These are phyloP conservation scores for Platysternon megacephalum DNA, from an alignment of 2,113 vertebrate species.

Conservation along the genomic window DNA sequence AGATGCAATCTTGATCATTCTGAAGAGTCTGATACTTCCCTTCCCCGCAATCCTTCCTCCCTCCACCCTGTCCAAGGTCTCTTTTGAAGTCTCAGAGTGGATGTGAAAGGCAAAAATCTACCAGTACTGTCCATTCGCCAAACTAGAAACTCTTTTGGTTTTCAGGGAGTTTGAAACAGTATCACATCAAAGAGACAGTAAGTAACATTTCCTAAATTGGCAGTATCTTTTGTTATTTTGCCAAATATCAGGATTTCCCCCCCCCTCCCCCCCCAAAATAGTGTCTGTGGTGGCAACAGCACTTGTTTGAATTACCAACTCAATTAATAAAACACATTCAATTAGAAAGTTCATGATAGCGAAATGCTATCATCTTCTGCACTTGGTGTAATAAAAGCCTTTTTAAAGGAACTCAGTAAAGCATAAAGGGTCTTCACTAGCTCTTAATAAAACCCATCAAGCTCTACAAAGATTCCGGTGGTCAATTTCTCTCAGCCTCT, in stretches of 20 bases:
- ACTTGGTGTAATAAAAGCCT: background rate
- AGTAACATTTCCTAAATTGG: background rate
- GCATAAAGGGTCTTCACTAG: background rate
- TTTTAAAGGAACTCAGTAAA: background rate
- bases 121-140: background rate
- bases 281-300: background rate
- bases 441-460: background rate
- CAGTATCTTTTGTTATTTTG: background rate
- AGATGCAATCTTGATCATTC: background rate
- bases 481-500: background rate
- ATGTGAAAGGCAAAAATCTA: background rate
- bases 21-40: background rate
- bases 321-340: background rate
- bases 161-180: background rate
- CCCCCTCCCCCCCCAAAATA: accelerated
- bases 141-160: background rate
- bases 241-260: background rate
- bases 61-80: background rate
- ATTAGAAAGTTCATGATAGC: background rate
- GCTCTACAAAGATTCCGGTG: background rate
- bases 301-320: background rate
- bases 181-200: background rate
- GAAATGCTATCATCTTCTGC: background rate
- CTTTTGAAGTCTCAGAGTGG: background rate
- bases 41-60: background rate